Evolutionary conservation across 92 coral and sea anemone genomes (phyloP).

Genomic region (Nematostella vectensis): DNA sequence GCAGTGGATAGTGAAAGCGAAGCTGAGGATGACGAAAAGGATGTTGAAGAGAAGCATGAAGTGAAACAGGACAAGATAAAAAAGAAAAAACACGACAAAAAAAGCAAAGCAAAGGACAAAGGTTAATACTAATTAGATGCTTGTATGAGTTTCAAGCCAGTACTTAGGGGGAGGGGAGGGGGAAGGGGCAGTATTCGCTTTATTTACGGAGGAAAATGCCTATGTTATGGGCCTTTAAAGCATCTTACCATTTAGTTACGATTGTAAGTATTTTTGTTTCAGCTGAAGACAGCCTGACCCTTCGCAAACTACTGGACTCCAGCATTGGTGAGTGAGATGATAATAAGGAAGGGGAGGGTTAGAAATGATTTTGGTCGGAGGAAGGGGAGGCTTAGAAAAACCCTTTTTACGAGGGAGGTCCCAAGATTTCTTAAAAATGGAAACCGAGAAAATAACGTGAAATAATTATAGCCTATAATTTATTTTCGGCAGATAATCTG

Average conservation of each 20-base stretch:
- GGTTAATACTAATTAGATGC: constrained; percentile 1
- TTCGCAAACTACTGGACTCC: constrained; percentile 63
- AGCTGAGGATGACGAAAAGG: constrained; percentile 21
- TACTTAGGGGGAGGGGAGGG: too few relatives aligned
- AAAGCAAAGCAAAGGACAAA: constrained; percentile 29
- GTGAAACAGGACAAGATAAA: constrained; percentile 10
- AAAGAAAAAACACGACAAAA: constrained; percentile 17
- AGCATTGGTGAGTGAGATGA: constrained; percentile 58
- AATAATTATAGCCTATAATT: too few relatives aligned
- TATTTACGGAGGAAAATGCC: too few relatives aligned
- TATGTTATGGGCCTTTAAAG: too few relatives aligned
- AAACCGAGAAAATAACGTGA: too few relatives aligned
- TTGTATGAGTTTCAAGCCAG: too few relatives aligned
- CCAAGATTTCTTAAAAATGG: too few relatives aligned
- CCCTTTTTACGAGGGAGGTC: neutral
- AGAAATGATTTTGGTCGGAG: too few relatives aligned
- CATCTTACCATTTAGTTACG: too few relatives aligned
- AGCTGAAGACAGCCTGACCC: constrained; percentile 22
- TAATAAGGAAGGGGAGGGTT: neutral
- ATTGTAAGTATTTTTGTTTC: too few relatives aligned
- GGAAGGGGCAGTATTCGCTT: too few relatives aligned
- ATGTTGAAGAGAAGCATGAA: constrained; percentile 6
- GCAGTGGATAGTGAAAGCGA: constrained; percentile 15
- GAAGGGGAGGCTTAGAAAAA: too few relatives aligned
- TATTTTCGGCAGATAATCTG: constrained; percentile 65